phyloP scores from a whole-genome alignment of 2,797 vertebrate genomes.

The Halcyon smyrnensis region DNA sequence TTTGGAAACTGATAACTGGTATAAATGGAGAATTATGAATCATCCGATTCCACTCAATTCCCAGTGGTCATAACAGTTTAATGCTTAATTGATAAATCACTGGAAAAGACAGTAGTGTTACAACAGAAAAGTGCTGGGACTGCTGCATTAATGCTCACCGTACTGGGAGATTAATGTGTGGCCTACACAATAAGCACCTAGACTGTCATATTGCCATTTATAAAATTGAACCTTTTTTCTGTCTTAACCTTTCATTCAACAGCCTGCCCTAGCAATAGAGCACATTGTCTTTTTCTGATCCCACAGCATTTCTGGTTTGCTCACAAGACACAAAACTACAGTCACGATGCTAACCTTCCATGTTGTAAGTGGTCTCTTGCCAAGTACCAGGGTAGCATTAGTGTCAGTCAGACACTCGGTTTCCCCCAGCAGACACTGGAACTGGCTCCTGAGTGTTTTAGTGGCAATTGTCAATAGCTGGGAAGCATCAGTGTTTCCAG shows the following conservation, averaged over 20 bases:
- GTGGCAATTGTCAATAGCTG: neutral
- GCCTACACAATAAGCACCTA: neutral
- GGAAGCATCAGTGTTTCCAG: neutral
- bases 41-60: neutral
- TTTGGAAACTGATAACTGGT: neutral
- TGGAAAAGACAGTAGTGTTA: neutral
- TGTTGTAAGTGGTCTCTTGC: neutral
- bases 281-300: neutral
- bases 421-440: neutral
- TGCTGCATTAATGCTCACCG: neutral
- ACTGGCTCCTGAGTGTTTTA: neutral
- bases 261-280: neutral
- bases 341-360: neutral
- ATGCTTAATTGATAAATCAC: conserved; percentile 17
- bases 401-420: neutral
- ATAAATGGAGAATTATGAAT: neutral
- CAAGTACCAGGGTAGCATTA: neutral
- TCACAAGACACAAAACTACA: neutral
- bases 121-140: neutral
- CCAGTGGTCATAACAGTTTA: neutral
- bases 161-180: neutral
- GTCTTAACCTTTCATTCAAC: neutral
- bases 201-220: neutral
- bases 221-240: neutral
- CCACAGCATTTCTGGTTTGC: neutral